Percentiles rank a stretch among this genome's conserved stretches.
These are phyloP conservation scores for Pongo pygmaeus DNA, from an alignment of 2,113 vertebrate genomes.

Conservation along the genomic window DNA sequence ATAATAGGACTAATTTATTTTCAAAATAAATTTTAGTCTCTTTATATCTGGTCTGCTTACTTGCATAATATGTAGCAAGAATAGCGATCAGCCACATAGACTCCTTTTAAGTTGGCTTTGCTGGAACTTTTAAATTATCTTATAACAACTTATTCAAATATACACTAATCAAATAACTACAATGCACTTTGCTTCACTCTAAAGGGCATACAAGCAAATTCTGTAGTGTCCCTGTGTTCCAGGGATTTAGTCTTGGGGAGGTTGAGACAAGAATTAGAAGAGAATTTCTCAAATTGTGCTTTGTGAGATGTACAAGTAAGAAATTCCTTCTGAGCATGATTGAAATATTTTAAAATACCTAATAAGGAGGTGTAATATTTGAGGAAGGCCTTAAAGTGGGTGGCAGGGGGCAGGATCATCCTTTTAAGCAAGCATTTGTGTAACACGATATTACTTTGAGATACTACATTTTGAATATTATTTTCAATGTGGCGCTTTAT, in stretches of 20 bases:
- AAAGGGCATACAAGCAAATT: neutral
- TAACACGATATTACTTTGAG: neutral
- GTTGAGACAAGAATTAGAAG: neutral
- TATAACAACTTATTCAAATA: neutral
- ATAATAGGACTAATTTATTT: no score
- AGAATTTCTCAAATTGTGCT: neutral
- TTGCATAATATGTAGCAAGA: no score
- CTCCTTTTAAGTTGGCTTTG: no score
- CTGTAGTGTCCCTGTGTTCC: accelerated
- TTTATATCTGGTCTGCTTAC: no score
- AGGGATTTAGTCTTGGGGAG: neutral
- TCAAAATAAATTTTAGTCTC: no score
- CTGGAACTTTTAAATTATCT: neutral
- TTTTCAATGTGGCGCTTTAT: neutral
- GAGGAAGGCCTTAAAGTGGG: neutral
- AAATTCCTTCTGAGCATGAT: neutral
- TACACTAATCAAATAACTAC: neutral
- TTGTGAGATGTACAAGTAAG: neutral
- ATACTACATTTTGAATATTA: neutral
- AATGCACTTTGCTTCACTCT: neutral
- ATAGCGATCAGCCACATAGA: no score
- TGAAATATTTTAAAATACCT: neutral
- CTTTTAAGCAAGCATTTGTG: neutral
- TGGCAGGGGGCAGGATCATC: neutral
- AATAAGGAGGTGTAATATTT: neutral